These are phyloP conservation scores for Paracyclopina nana DNA, from an alignment of 1,140 invertebrate genomes.

Conservation along the genomic window DNA sequence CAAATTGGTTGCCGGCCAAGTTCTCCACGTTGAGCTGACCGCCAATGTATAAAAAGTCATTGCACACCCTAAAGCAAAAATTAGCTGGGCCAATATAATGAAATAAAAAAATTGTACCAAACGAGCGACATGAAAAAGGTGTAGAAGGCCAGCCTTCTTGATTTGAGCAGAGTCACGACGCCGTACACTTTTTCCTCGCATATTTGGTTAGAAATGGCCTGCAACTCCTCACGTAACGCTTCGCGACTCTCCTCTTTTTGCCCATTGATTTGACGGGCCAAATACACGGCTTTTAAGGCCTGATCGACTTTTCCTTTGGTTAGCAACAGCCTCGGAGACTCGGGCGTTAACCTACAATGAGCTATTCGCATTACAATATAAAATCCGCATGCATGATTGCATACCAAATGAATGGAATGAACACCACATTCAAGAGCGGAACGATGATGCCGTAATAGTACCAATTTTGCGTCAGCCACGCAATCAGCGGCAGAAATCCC, in stretches of 20 bases:
- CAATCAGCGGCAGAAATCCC: neutral
- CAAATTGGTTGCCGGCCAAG: neutral
- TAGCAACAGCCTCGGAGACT: neutral
- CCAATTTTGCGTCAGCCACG: neutral
- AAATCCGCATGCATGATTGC: too few species aligned
- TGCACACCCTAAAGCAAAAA: neutral
- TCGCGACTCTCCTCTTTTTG: too few species aligned
- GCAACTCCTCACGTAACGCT: too few species aligned
- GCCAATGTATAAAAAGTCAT: constrained; percentile 1
- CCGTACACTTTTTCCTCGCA: too few species aligned
- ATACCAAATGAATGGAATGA: neutral
- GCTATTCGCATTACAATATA: too few species aligned
- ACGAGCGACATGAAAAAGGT: too few species aligned
- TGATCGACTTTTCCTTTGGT: neutral
- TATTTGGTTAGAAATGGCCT: too few species aligned
- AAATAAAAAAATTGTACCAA: too few species aligned
- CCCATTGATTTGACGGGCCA: too few species aligned
- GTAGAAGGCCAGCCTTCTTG: too few species aligned
- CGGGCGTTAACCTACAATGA: neutral
- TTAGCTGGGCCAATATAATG: too few species aligned
- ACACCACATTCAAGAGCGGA: neutral
- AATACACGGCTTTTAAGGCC: neutral
- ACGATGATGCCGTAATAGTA: neutral
- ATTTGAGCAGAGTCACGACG: too few species aligned
- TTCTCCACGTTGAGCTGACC: neutral